Base-by-base conservation (phyloP, 2,888 invertebrate species). In the Perizoma flavofasciatum region DNA sequence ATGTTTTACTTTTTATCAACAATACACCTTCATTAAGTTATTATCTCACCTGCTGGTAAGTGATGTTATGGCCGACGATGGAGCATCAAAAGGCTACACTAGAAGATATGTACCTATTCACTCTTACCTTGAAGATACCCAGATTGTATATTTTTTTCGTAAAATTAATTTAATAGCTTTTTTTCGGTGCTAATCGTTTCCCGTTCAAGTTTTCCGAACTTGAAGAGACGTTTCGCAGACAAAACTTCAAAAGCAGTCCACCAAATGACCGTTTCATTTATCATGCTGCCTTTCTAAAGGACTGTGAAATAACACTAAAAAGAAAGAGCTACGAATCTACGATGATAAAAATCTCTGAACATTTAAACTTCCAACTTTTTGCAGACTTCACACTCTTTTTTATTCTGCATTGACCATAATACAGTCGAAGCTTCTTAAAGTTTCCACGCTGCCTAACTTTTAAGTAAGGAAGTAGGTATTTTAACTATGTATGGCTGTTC, bases 351-450 rank as follows among this genome's bases (percentile, higher is more conserved):
- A 79, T 77, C 76, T 79, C 71, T 72, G 77, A 73, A 83, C 82
- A 81, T 82, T 83, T 85, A 83, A 85, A 84, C 82, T 84, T 80
- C 69, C 58, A 72, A 79, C 79, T 78, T 83, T 71, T 70, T 72
- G 72, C 75, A 68, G 77, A 77, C 73, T 78, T 73, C 69, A 71
- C 73, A 70, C 66, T 78, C 81, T 80, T 79, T 75, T 69, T 72
- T 70, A 72, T 77, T 78, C 77, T 77, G 57, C 74, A 82, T 79
- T 77, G 83, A 83, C 83, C 81, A 79, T 82, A 83, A 79, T 79
- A 78, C 78, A 77, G 79, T 73, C 64, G 74, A 75, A 76, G 76
- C 76, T 77, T 76, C 71, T 63, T 67, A 73, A 80, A 79, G 72
- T 83, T 78, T 67, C 61, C 22, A 8, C 54, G 71, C 61, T 64